Conservation (phyloP, 2,113 vertebrate species). For the Taxidea taxus region DNA sequence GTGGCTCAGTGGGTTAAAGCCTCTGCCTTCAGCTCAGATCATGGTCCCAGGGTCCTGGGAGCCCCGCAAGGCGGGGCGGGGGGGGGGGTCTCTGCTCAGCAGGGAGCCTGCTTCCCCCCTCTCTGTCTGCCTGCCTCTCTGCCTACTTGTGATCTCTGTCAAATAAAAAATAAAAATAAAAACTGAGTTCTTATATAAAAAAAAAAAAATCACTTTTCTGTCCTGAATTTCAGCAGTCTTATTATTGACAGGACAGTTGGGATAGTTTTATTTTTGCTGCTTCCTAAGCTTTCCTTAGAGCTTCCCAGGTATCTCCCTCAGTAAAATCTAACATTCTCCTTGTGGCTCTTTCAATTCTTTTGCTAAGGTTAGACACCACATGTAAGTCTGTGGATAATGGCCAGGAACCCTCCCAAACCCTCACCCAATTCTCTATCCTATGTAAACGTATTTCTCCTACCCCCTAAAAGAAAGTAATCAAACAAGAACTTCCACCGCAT, state of each 20-base stretch:
- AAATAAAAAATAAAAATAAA: too few species aligned
- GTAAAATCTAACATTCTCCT: neutral
- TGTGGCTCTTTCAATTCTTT: neutral
- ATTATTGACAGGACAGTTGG: neutral
- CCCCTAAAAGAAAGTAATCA: neutral
- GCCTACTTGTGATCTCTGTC: too few species aligned
- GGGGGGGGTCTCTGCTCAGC: too few species aligned
- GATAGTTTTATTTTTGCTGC: neutral
- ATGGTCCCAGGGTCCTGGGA: too few species aligned
- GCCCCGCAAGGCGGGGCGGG: too few species aligned
- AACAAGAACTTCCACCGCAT: neutral
- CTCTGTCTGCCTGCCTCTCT: too few species aligned
- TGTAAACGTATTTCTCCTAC: neutral
- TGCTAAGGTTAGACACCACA: neutral
- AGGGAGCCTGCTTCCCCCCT: too few species aligned
- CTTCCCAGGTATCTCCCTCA: neutral
- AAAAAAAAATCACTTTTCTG: conserved; percentile 14
- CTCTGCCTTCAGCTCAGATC: too few species aligned
- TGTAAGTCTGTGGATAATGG: neutral
- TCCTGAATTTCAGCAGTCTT: neutral
- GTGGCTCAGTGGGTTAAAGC: too few species aligned
- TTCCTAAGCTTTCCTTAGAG: neutral
- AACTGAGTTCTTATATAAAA: too few species aligned
- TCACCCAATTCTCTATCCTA: neutral
- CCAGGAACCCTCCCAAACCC: neutral